Base-by-base conservation (phyloP, 1,140 invertebrate species). In the Scaptomyza montana region DNA sequence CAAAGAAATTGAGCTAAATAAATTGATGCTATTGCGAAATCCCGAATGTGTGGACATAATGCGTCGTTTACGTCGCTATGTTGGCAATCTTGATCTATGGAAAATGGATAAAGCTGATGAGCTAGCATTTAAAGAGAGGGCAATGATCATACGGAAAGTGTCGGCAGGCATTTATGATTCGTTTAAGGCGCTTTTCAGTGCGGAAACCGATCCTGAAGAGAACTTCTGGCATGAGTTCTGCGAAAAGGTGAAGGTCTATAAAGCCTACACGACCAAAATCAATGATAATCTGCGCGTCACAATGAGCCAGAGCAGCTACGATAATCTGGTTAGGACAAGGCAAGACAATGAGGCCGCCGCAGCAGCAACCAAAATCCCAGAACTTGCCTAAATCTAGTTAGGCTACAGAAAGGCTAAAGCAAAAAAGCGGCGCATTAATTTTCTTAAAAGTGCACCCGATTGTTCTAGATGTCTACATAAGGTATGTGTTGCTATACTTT, bases 1-100 rank as follows among this genome's bases (percentile, higher is more conserved):
- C 50, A 91, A 94, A 81, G 93, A 94, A 9, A 89, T 97, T 47
- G 93, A 95, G 12, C 91, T 98, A 8, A 95, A 95, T 66, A 94
- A 95, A 16, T 81, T 98, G 2, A 97, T 97, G 95, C 91, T 98
- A 28, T 95, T 97, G 77, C 98, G 97, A 78, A 96, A 98, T 93
- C 95, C 97, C 0, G 94, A 95, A 60, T 94, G 97, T 64, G 94
- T 98, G 57, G 95, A 96, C 80, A 97, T 95, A 2, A 93, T 96
- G 30, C 95, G 95, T 76, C 94, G 95, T 69, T 92, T 96, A 78
- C 91, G 95, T 39, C 93, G 94, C 36, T 97, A 96, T 91, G 94
- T 97, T 41, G 96, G 96, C 19, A 97, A 97, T 90, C 90, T 94
- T 5, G 92, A 93, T 12, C 93, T 94, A 13, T 97, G 96, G 96